Evolutionary conservation across 2,888 invertebrate genomes (phyloP).

Genomic region (Drosophila neotestacea): DNA sequence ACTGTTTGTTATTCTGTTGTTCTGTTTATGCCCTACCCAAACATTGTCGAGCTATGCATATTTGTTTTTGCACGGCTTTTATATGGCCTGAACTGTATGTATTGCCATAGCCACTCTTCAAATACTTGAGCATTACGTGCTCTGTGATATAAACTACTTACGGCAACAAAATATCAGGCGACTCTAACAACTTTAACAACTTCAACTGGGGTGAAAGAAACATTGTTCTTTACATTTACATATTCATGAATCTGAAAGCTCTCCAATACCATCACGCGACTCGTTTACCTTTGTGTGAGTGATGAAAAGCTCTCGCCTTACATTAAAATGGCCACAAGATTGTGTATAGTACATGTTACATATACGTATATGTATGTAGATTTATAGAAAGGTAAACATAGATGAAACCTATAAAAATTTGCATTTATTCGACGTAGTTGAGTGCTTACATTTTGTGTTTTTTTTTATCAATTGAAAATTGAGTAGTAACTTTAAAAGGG

Average conservation of each 20-base stretch:
- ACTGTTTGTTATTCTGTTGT: slow-evolving; percentile 56
- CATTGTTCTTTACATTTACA: slow-evolving; percentile 32
- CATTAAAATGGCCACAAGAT: neutral
- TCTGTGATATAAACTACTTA: slow-evolving; percentile 30
- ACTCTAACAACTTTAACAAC: slow-evolving; percentile 5
- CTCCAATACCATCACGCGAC: slow-evolving; percentile 22
- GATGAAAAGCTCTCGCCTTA: slow-evolving; percentile 15
- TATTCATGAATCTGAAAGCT: slow-evolving; percentile 46
- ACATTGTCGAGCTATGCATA: slow-evolving; percentile 64
- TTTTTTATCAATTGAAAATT: neutral
- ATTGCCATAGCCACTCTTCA: slow-evolving; percentile 12
- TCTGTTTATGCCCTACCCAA: slow-evolving; percentile 66
- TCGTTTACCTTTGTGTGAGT: slow-evolving; percentile 1
- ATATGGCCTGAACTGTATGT: slow-evolving; percentile 19
- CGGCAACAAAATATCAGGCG: slow-evolving; percentile 13
- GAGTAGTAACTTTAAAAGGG: neutral
- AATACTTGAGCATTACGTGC: slow-evolving; percentile 46
- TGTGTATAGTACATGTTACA: neutral
- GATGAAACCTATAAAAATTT: slow-evolving; percentile 1
- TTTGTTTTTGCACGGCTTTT: slow-evolving; percentile 60
- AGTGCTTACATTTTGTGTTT: neutral
- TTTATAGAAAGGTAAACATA: slow-evolving; percentile 2
- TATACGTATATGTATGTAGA: neutral
- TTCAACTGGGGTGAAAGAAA: slow-evolving; percentile 5
- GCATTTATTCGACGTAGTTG: slow-evolving; percentile 4